Evolutionary conservation across 2,888 invertebrate species (phyloP).

Genomic region (Amphipyra berbera): DNA sequence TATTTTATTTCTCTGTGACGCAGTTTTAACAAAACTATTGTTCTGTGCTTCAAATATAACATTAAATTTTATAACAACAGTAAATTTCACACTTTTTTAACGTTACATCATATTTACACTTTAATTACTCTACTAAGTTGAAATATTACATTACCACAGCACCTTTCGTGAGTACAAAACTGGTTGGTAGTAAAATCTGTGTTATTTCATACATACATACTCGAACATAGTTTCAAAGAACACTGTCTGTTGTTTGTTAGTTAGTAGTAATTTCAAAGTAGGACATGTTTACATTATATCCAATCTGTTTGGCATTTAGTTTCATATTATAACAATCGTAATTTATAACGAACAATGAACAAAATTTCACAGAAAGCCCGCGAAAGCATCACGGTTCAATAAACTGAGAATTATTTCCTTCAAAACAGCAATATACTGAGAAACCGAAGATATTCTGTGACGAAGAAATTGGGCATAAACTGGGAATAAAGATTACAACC

Average conservation of each 20-base stretch:
- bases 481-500: background rate
- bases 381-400: no score
- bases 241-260: conserved; percentile 11
- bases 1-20: background rate
- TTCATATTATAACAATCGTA: conserved; percentile 2
- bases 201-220: conserved; percentile 22
- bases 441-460: no score
- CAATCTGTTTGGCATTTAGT: conserved; percentile 5
- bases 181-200: conserved; percentile 25
- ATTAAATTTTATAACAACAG: conserved; percentile 1
- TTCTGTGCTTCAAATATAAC: background rate
- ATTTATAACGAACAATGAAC: no score
- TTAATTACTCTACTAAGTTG: conserved; percentile 32
- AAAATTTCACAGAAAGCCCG: no score
- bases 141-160: conserved; percentile 38
- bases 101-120: conserved; percentile 23
- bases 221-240: conserved; percentile 22
- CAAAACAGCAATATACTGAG: no score
- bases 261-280: conserved; percentile 9
- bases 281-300: conserved; percentile 12
- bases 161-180: conserved; percentile 22
- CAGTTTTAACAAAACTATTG: background rate
- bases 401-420: no score
- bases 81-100: conserved; percentile 1
- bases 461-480: no score